Conservation (phyloP, 2,888 invertebrate species). For the Orgyia antiqua region DNA sequence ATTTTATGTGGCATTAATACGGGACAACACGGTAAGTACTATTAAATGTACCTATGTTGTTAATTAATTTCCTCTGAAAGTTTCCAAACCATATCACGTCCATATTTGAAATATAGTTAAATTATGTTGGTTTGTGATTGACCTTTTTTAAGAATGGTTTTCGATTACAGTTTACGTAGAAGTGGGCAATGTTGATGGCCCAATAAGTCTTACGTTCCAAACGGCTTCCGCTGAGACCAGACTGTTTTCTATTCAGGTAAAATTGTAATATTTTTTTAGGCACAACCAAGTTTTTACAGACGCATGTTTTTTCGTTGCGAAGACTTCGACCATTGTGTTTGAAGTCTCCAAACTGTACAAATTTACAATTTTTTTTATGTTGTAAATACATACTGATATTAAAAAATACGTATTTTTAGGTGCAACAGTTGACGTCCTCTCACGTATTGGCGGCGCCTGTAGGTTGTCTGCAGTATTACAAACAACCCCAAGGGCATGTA, state of each 20-base stretch:
- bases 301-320: no score
- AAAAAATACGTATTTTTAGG: conserved; percentile 29
- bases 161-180: conserved; percentile 84
- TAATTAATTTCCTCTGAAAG: no score
- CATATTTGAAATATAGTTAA: no score
- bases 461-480: conserved; percentile 83
- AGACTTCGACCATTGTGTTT: no score
- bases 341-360: no score
- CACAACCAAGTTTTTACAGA: no score
- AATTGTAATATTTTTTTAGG: no score
- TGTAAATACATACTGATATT: background rate
- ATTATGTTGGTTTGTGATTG: no score
- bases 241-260: conserved; percentile 81
- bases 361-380: background rate
- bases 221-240: conserved; percentile 74
- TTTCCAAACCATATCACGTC: no score
- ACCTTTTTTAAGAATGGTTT: no score
- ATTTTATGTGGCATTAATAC: conserved; percentile 86
- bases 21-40: conserved; percentile 78
- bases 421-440: conserved; percentile 55
- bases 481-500: conserved; percentile 76
- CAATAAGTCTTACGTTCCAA: conserved; percentile 81
- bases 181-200: conserved; percentile 80
- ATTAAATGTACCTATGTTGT: background rate
- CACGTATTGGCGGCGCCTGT: conserved; percentile 66